Evolutionary conservation across 2,113 vertebrate genomes (phyloP), one percentile per base, ranked within the genome.

Genomic region (Pelodiscus sinensis): DNA sequence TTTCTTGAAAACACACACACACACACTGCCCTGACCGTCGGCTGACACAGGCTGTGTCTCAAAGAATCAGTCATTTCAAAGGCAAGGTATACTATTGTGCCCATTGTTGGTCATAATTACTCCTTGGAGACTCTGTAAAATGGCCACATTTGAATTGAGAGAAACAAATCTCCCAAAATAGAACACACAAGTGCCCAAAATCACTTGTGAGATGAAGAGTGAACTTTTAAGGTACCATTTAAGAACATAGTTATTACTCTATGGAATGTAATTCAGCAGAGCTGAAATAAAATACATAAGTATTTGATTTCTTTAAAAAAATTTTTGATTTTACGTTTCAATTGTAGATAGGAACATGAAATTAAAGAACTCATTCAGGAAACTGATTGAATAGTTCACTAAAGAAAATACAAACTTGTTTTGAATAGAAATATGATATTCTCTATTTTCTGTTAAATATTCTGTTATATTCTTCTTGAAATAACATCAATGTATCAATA

Each of bases 111-210:
- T 51, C 79, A 91, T 78, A 87, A 85, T 94, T 93, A 79, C 35
- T 93, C 90, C 93, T 95, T 79, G 38, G 38, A 95, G 60, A 82
- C 2, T 84, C 29, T 86, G 24, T 51, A 85, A 87, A 96, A 89
- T 31, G 38, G 2, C 79, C 81, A 19, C 89, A 65, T 80, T 84
- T 82, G 31, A 94, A 90, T 80, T 65, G 1, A 95, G 87, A 65
- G 84, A 81, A 94, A 86, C 44, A 4, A 91, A 77, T 9, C 19
- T 24, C n/a, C 3, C 68, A 71, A 87, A 91, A 96, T 3, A 68
- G 6, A 87, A 75, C 55, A 21, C 78, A 29, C 77, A 95, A 90
- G 1, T 16, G n/a, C 29, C 57, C 65, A n/a, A 95, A 93, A 96
- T 18, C 25, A 57, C 9, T 89, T 92, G 27, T 58, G 77, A 79